These are phyloP conservation scores for Anableps anableps DNA, from an alignment of 2,797 vertebrate species.

Conservation along the genomic window DNA sequence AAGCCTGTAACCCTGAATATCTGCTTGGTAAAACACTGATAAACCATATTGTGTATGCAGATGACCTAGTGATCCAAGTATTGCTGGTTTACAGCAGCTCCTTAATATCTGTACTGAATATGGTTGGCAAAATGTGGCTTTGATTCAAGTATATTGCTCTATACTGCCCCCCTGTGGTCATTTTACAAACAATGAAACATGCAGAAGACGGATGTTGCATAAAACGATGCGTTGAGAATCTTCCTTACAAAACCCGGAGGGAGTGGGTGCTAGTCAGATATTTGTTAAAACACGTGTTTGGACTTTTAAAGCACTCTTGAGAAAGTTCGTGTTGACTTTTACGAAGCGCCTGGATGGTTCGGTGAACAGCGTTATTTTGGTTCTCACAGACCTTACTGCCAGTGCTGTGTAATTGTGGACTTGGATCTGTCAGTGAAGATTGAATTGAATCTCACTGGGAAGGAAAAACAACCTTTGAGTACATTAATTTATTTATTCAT, in stretches of 20 bases:
- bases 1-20: no score
- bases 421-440: background rate
- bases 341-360: background rate
- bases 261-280: background rate
- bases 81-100: no score
- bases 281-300: background rate
- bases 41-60: no score
- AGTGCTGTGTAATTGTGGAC: no score
- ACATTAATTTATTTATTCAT: background rate
- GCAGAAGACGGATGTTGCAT: background rate
- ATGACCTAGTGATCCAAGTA: no score
- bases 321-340: background rate
- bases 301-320: background rate
- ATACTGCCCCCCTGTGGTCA: background rate
- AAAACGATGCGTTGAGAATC: background rate
- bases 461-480: background rate
- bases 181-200: background rate
- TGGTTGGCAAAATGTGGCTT: no score
- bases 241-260: background rate
- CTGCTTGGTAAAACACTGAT: no score
- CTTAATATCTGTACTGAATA: no score
- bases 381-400: background rate
- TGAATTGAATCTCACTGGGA: background rate
- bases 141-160: no score
- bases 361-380: background rate